Evolutionary conservation across 2,888 invertebrate genomes (phyloP), one percentile per base, ranked within the genome.

Genomic region (Cyaniris semiargus): DNA sequence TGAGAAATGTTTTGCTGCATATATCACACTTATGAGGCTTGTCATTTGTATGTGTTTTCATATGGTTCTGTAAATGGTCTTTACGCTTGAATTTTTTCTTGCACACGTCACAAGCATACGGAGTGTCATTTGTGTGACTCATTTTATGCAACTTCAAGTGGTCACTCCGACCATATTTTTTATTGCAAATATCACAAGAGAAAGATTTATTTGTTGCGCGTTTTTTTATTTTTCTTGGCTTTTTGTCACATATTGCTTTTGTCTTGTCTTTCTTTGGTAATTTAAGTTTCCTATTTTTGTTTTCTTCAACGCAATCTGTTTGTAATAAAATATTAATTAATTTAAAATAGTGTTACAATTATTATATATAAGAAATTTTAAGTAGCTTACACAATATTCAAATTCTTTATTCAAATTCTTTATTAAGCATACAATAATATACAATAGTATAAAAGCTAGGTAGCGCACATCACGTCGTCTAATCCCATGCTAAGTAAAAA

Each of bases 141-240:
- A 44, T 72, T 23, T 38, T 72, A 72, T 72, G 72, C 31, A 44
- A n/a, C 72, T 72, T 72, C 44, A 72, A 44, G 38, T 72, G 72
- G 44, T 72, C 72, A 72, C 72, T 72, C 23, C 72, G 15, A 23
- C 23, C n/a, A 44, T 44, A 72, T 72, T 21, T 72, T 72, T 72
- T 72, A 13, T 72, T 23, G 44, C 72, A 72, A 38, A 76, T 27
- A 76, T 71, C 60, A 70, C 44, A 70, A 7, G 38, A 1, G 15
- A 44, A 72, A 8, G 72, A 23, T 72, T 44, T 72, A 21, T 72
- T 72, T 8, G 27, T 66, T 1, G 15, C 18, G 6, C 18, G 27
- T 66, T 15, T 27, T 31, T 15, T 66, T 6, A 6, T 27, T 23
- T 15, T 66, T 27, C 15, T 66, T 27, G 15, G 66, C 15, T 66